These are phyloP conservation scores for Aramus guarauna DNA, from an alignment of 2,113 vertebrate species.

Conservation along the genomic window DNA sequence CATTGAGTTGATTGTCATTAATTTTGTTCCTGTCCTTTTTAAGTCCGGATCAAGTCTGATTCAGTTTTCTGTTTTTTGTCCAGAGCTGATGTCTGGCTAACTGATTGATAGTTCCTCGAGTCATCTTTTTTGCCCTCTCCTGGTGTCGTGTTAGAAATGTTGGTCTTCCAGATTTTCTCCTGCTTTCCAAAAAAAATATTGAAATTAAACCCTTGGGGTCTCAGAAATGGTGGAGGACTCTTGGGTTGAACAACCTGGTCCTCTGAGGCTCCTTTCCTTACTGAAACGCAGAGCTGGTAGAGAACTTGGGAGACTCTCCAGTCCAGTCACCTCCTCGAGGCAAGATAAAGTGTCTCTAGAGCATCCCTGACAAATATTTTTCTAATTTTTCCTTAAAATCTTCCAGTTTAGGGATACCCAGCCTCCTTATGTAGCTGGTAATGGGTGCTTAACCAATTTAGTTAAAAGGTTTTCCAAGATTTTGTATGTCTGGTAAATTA, in stretches of 20 bases:
- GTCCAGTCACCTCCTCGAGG: background rate
- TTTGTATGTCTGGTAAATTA: background rate
- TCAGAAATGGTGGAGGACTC: background rate
- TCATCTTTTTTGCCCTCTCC: background rate
- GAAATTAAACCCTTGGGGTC: background rate
- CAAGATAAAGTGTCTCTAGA: background rate
- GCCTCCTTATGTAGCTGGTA: background rate
- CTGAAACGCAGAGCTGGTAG: background rate
- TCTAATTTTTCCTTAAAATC: background rate
- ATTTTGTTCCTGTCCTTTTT: background rate
- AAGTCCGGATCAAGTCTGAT: background rate
- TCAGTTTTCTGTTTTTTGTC: background rate
- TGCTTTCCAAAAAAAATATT: rapidly evolving
- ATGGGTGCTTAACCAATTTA: background rate
- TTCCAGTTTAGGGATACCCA: background rate
- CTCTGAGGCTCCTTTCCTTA: background rate
- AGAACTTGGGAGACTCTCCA: background rate
- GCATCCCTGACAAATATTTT: background rate
- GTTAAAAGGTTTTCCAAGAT: background rate
- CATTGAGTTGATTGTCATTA: rapidly evolving
- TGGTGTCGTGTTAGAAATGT: background rate
- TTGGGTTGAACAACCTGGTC: background rate
- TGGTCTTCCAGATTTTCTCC: background rate
- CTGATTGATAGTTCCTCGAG: background rate
- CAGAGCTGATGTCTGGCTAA: background rate